phyloP scores from a whole-genome alignment of 2,797 vertebrate genomes.

The Propithecus deckenii region DNA sequence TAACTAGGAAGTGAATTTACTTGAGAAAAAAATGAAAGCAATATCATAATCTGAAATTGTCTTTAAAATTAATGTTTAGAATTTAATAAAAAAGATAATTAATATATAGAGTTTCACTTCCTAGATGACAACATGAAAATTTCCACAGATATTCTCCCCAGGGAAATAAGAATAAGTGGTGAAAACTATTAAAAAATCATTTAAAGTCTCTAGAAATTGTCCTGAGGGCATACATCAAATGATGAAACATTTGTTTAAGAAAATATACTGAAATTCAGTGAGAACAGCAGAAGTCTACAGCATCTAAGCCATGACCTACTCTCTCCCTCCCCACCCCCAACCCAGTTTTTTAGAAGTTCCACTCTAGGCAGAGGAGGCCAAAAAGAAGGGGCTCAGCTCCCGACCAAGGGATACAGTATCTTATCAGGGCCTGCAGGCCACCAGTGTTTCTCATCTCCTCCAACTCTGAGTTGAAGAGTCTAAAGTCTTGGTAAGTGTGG shows the following conservation, averaged over 20 bases:
- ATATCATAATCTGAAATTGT: background rate
- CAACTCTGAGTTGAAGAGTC: background rate
- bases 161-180: background rate
- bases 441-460: background rate
- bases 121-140: background rate
- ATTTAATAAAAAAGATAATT: background rate
- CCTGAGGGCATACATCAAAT: background rate
- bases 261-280: background rate
- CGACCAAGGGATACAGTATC: background rate
- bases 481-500: background rate
- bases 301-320: background rate
- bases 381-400: background rate
- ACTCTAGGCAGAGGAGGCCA: background rate
- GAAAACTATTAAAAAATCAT: background rate
- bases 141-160: background rate
- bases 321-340: background rate
- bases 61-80: background rate
- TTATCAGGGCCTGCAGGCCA: background rate
- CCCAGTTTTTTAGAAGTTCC: background rate
- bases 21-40: background rate
- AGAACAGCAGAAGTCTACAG: background rate
- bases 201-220: background rate
- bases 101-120: background rate
- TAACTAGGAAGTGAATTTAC: background rate
- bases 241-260: background rate